phyloP scores from a whole-genome alignment of 1,140 invertebrate species.

The Cyrtorhinus lividipennis region DNA sequence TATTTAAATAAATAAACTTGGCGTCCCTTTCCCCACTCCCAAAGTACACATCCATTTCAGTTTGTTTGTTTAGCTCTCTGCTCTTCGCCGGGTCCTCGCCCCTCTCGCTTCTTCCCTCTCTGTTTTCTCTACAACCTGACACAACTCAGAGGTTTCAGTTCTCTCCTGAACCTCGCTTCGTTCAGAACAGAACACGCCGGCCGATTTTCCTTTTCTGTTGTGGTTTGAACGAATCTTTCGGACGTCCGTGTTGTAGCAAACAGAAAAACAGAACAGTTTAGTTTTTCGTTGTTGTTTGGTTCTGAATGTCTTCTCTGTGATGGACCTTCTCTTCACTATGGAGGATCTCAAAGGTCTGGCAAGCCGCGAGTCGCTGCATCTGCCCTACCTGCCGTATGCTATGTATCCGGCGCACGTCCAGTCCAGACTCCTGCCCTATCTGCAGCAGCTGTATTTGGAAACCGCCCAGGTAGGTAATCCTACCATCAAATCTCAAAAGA shows the following conservation, averaged over 20 bases:
- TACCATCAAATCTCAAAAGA: no score
- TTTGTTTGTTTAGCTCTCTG: slow-evolving; percentile 21
- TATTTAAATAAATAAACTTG: slow-evolving; percentile 28
- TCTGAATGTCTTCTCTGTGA: background rate
- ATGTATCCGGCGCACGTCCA: slow-evolving; percentile 18
- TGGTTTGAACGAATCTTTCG: slow-evolving; percentile 1
- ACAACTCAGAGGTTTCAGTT: background rate
- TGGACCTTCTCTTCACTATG: background rate
- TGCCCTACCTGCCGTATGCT: background rate
- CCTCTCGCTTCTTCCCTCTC: slow-evolving; percentile 9
- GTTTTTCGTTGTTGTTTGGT: background rate
- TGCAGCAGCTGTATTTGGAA: slow-evolving; percentile 23
- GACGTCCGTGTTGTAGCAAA: background rate
- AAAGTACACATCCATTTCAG: slow-evolving; percentile 22
- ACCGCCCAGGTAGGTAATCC: slow-evolving; percentile 24
- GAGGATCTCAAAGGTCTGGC: background rate
- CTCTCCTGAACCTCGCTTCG: background rate
- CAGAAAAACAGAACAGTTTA: background rate
- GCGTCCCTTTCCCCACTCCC: slow-evolving; percentile 12
- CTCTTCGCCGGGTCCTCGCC: background rate
- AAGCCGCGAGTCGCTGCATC: background rate
- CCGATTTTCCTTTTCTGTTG: background rate
- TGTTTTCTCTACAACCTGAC: no score
- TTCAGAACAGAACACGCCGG: no score
- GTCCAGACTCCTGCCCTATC: slow-evolving; percentile 21